Evolutionary conservation across 2,888 invertebrate species (phyloP).

Genomic region (Protodeltote pygarga): DNA sequence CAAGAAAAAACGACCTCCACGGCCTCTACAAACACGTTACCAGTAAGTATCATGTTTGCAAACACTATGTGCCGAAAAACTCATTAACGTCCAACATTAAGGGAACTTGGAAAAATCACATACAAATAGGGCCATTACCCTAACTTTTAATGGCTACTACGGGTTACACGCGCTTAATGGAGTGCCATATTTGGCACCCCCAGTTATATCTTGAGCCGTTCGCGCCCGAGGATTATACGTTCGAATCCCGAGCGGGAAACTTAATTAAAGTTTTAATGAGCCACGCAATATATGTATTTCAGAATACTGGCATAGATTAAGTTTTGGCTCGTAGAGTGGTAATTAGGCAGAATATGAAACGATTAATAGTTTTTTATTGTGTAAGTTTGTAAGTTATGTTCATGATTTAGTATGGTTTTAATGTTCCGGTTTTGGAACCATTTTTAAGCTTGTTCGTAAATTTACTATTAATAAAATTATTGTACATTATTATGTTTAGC

Average conservation of each 20-base stretch:
- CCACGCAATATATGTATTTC: constrained; percentile 63
- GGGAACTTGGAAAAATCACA: constrained; percentile 46
- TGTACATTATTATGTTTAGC: too few species aligned
- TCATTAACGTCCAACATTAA: constrained; percentile 40
- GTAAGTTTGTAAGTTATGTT: too few species aligned
- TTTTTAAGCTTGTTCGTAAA: too few species aligned
- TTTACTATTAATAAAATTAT: too few species aligned
- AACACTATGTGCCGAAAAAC: constrained; percentile 27
- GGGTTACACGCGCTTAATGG: constrained; percentile 49
- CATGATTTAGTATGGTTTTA: too few species aligned
- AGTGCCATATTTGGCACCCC: constrained; percentile 61
- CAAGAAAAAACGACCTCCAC: background rate
- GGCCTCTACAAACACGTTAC: constrained; percentile 20
- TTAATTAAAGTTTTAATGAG: constrained; percentile 84
- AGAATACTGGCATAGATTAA: constrained; percentile 33
- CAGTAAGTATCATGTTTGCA: constrained; percentile 14
- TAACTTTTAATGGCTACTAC: constrained; percentile 53
- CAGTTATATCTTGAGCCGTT: constrained; percentile 57
- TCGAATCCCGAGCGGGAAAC: constrained; percentile 68
- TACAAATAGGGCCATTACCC: constrained; percentile 52
- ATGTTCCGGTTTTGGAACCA: too few species aligned
- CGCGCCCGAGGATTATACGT: constrained; percentile 57
- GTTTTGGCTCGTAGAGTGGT: background rate
- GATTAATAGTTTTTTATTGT: background rate
- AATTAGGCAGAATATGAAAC: background rate